A percentile compares a stretch with the other conserved stretches of the same genome.
Evolutionary conservation across 2,797 vertebrate genomes (phyloP).

Genomic region (Nannoperca obscura): DNA sequence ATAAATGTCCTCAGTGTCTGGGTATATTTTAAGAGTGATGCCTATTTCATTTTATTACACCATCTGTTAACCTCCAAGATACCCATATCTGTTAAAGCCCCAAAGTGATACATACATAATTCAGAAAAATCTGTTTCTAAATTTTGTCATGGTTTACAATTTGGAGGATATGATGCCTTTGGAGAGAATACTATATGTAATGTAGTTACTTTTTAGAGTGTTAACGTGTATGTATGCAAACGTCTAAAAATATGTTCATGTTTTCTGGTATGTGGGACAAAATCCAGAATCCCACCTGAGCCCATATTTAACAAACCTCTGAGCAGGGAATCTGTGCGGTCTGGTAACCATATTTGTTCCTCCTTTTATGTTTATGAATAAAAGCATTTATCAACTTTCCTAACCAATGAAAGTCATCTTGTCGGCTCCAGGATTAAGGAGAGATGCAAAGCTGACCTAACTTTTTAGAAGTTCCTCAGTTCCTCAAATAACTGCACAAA

Average conservation of each 20-base stretch:
- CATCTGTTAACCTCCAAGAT: constrained; percentile 86
- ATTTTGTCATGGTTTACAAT: constrained; percentile 1
- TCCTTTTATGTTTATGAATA: background rate
- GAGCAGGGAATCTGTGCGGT: constrained; percentile 9
- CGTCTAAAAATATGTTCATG: background rate
- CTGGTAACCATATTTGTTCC: constrained; percentile 15
- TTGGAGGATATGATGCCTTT: constrained; percentile 10
- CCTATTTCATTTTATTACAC: constrained; percentile 83
- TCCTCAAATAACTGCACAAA: constrained; percentile 38
- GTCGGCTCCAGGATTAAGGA: constrained; percentile 18
- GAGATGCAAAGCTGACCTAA: constrained; percentile 13
- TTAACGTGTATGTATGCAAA: background rate
- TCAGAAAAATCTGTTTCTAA: constrained; percentile 67
- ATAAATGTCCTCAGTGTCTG: constrained; percentile 79
- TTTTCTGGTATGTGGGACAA: constrained; percentile 13
- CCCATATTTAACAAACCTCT: constrained; percentile 9
- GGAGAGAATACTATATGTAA: background rate
- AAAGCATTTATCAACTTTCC: constrained; percentile 19
- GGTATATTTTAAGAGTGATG: constrained; percentile 82
- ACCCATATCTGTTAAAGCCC: constrained; percentile 73
- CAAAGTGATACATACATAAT: constrained; percentile 76
- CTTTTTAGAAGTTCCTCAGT: constrained; percentile 45
- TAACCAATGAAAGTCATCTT: constrained; percentile 5
- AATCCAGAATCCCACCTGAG: constrained; percentile 1
- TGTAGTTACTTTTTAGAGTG: background rate